Evolutionary conservation across 2,113 vertebrate genomes (phyloP), one percentile per base, ranked within the genome.

Genomic region (Struthidea cinerea): DNA sequence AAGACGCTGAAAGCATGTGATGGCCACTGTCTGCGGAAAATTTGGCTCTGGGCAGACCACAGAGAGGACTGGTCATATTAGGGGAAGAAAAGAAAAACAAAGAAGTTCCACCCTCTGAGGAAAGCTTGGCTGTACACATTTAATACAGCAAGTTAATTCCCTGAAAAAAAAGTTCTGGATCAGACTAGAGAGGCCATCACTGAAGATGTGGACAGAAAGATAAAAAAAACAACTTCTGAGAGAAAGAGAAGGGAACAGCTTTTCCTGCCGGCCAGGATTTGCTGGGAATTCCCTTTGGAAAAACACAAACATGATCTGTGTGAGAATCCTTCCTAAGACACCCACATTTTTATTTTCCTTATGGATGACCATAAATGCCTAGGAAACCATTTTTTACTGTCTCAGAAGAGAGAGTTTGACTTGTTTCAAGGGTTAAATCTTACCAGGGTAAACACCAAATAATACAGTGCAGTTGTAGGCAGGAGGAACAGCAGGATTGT

Each of bases 401-500:
- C 46, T 67, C 61, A 73, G 74, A 39, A 90, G 37, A 61, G 27
- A 65, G 17, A 6, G 55, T 32, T 22, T 27, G 49, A 85, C 10
- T 59, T 35, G 11, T 56, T 94, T 50, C 33, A 75, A 84, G 65
- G 49, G 83, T 90, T 84, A 41, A 60, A 64, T 60, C 98, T 98
- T 96, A 99, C 99, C 99, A 99, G 96, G 21, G 99, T 99, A 87
- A 99, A 99, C 75, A 99, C 99, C 96, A 99, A 98, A 97, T 99
- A 99, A 97, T 99, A 99, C 37, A 99, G 98, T 1, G 99, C 99
- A 0, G 99, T 99, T 12, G 99, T 99, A 41, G 99, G 99, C 89
- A 99, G 98, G 55, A 99, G 98, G 96, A 99, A 99, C 78, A 99
- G 95, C 96, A 99, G 98, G 94, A 99, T 97, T 70, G 99, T 99